These are phyloP conservation scores for Saxicola maurus DNA, from an alignment of 2,797 vertebrate genomes.

Conservation along the genomic window DNA sequence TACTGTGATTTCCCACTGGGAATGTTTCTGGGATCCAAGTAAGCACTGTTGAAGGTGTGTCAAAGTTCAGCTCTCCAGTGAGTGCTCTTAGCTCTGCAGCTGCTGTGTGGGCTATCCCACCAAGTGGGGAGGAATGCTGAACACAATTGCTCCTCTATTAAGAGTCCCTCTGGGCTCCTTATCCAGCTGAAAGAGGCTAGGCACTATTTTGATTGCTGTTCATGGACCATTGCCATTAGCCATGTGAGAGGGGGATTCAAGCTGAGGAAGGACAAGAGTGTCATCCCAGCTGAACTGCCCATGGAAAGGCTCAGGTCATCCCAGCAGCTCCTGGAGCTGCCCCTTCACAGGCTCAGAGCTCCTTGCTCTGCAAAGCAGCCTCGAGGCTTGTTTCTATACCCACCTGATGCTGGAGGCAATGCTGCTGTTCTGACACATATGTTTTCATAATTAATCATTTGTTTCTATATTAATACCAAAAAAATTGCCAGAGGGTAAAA, in stretches of 20 bases:
- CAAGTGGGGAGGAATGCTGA: not conserved
- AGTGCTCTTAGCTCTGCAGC: not conserved
- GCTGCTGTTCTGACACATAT: not conserved
- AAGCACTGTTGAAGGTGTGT: not conserved
- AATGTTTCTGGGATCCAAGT: not conserved
- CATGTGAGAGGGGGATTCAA: not conserved
- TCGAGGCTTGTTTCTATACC: not conserved
- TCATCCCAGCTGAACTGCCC: not conserved
- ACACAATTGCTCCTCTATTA: not conserved
- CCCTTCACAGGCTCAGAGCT: not conserved
- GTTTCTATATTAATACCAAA: not conserved
- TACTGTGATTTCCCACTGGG: not conserved
- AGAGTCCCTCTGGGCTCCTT: constrained; percentile 36
- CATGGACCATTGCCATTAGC: not conserved
- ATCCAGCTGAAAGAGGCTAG: not conserved
- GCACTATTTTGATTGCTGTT: not conserved
- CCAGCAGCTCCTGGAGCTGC: not conserved
- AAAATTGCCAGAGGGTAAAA: not conserved
- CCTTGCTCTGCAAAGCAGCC: not conserved
- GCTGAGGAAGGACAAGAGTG: not conserved
- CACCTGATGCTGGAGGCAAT: not conserved
- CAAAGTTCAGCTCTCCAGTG: not conserved
- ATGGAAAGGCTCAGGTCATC: not conserved
- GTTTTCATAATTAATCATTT: not conserved
- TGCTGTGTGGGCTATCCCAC: not conserved